Percentiles rank a stretch among this genome's conserved stretches.
Conservation (phyloP, 2,888 invertebrate genomes). For the Pogonocherus hispidulus region DNA sequence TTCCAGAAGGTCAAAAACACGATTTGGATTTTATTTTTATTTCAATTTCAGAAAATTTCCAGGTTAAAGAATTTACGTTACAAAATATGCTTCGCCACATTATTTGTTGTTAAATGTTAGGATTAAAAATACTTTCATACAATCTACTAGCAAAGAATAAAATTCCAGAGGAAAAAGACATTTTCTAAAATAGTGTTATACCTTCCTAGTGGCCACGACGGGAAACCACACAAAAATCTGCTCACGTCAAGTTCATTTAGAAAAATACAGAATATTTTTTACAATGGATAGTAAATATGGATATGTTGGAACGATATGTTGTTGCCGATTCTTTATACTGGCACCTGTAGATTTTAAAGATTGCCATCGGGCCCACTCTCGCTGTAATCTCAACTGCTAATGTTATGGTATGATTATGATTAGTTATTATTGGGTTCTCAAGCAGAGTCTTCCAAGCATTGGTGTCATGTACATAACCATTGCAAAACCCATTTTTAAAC, state of each 20-base stretch:
- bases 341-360: too few relatives aligned
- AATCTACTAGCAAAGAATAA: background rate
- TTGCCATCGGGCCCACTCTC: background rate
- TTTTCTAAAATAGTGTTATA: background rate
- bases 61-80: background rate
- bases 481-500: too few relatives aligned
- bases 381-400: too few relatives aligned
- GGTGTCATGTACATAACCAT: too few relatives aligned
- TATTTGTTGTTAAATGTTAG: background rate
- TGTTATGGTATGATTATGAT: too few relatives aligned
- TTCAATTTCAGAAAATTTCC: background rate
- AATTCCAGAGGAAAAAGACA: background rate
- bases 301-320: too few relatives aligned
- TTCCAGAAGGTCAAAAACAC: conserved; percentile 34
- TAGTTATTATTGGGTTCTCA: too few relatives aligned
- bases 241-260: background rate
- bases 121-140: background rate
- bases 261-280: background rate
- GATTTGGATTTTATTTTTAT: background rate
- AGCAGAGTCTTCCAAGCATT: too few relatives aligned
- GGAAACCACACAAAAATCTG: background rate
- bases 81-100: background rate
- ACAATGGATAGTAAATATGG: background rate
- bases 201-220: background rate
- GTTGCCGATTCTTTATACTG: too few relatives aligned